Evolutionary conservation across 2,797 vertebrate species (phyloP), one percentile per base, ranked within the genome.

Genomic region (Labroides dimidiatus): DNA sequence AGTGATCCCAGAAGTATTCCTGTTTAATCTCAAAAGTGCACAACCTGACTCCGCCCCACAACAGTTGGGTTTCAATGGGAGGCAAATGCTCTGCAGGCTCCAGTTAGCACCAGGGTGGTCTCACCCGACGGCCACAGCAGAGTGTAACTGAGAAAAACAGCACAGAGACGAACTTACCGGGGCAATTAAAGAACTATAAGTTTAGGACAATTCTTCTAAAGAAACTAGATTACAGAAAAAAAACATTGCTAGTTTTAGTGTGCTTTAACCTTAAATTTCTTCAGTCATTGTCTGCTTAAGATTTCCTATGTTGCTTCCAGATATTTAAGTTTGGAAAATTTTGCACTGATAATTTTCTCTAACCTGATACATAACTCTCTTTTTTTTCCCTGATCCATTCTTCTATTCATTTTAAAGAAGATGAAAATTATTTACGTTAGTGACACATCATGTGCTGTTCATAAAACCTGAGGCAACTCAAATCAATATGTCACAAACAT

Each of bases 21-120:
- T 94, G 93, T 84, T 93, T 89, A 94, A 93, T 91, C 93, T 93
- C 92, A 94, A 94, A 94, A 91, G 92, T 90, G 92, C 85, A 90
- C 77, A 91, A 82, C 81, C 81, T 65, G 64, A 70, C 86, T 85
- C 84, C 76, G 42, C 80, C 78, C 80, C 64, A 24, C 56, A 80
- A 75, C 86, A 92, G 86, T 86, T 80, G 71, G 83, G 72, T 87
- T 88, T 87, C 77, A 86, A 76, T 10, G 59, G 67, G 87, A 77
- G 85, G 87, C 72, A 88, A 90, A 90, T 80, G 86, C 82, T 86
- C 72, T 75, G 63, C 87, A 90, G 88, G 75, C 90, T 87, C 75
- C 71, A 72, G 80, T 84, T 69, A 87, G 80, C 82, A 76, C 77
- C 84, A 62, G 88, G 92, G 92, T 93, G 92, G 93, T 93, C 91